These are phyloP conservation scores for Stomorhina lunata DNA, from an alignment of 2,888 invertebrate species.

Conservation along the genomic window DNA sequence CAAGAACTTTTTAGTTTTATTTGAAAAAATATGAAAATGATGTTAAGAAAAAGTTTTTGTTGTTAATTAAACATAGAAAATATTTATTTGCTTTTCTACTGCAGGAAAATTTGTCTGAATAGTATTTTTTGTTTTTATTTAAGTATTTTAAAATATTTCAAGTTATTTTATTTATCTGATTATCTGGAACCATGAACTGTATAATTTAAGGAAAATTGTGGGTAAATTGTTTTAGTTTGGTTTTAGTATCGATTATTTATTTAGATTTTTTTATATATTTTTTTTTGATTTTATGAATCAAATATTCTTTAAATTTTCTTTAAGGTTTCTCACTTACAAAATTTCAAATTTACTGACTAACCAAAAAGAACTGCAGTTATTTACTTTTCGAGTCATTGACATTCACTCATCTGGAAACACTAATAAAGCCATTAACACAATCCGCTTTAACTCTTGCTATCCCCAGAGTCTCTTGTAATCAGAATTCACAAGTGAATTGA, in stretches of 20 bases:
- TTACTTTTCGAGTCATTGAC: slow-evolving; percentile 39
- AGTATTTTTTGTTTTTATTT: no score
- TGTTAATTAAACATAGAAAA: slow-evolving; percentile 15
- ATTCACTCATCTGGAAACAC: slow-evolving; percentile 29
- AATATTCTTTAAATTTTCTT: no score
- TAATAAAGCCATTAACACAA: slow-evolving; percentile 8
- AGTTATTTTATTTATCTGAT: no score
- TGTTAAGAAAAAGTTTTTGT: slow-evolving; percentile 1
- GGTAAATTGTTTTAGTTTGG: no score
- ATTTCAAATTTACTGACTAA: neutral
- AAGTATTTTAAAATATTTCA: no score
- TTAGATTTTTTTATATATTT: no score
- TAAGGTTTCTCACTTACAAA: neutral
- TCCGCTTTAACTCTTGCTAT: neutral
- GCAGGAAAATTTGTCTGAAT: no score
- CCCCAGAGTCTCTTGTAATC: neutral
- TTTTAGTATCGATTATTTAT: no score
- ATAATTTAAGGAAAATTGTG: no score
- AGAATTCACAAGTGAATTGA: neutral
- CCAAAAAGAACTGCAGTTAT: neutral
- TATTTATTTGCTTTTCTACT: slow-evolving; percentile 15
- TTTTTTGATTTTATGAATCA: no score
- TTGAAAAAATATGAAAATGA: neutral
- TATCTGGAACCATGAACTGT: no score
- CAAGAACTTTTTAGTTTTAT: slow-evolving; percentile 9